These are phyloP conservation scores for Salvelinus alpinus DNA, from an alignment of 2,113 vertebrate species.

Conservation along the genomic window DNA sequence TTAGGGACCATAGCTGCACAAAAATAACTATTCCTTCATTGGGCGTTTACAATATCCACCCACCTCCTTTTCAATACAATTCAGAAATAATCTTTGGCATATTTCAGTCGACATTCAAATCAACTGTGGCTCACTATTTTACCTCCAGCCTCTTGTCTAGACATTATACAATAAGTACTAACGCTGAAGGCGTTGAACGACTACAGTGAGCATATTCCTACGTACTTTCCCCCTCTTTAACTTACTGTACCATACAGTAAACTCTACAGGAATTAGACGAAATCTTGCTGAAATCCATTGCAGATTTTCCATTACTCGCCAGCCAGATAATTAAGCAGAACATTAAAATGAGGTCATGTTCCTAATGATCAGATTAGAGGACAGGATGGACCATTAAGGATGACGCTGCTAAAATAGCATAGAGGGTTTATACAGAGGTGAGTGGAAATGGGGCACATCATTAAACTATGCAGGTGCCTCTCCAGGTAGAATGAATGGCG, in stretches of 20 bases:
- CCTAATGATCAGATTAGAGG: conserved; percentile 66
- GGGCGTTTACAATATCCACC: conserved; percentile 52
- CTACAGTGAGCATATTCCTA: background rate
- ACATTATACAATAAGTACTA: background rate
- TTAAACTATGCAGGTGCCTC: conserved; percentile 53
- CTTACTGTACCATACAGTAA: background rate
- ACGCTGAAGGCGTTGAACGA: background rate
- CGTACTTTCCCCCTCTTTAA: background rate
- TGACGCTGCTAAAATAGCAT: conserved; percentile 58
- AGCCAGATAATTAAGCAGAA: conserved; percentile 65
- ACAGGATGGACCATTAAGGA: conserved; percentile 67
- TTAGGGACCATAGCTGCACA: conserved; percentile 51
- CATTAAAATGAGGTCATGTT: conserved; percentile 62
- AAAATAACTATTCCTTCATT: conserved; percentile 53
- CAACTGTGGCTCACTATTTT: conserved; percentile 16
- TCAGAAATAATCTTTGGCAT: conserved; percentile 12
- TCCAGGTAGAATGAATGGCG: conserved; percentile 68
- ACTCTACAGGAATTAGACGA: conserved; percentile 7
- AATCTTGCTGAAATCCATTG: conserved; percentile 5
- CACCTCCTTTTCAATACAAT: conserved; percentile 25
- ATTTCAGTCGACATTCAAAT: conserved; percentile 26
- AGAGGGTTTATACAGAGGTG: conserved; percentile 51
- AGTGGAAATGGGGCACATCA: conserved; percentile 66
- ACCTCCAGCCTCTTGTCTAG: conserved; percentile 13
- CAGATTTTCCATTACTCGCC: conserved; percentile 24